phyloP scores from a whole-genome alignment of 2,888 invertebrate genomes.

The Cylindroiulus punctatus region DNA sequence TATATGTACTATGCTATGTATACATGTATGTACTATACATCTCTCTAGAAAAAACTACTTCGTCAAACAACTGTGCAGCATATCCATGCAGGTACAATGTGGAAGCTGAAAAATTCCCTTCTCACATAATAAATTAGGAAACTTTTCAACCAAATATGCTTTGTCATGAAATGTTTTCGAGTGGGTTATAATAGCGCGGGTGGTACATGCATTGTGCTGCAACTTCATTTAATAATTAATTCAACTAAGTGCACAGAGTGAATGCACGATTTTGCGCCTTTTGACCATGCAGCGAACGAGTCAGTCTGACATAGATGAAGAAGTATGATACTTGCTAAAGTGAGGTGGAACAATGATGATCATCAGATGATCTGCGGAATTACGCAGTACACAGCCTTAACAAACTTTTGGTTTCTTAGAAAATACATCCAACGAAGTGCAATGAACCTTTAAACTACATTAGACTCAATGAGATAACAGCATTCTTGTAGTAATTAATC shows the following conservation, averaged over 20 bases:
- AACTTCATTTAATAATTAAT: conserved; percentile 45
- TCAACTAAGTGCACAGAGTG: conserved; percentile 43
- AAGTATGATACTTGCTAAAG: conserved; percentile 15
- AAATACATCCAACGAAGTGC: background rate
- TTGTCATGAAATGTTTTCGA: conserved; percentile 30
- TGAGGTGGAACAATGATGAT: conserved; percentile 13
- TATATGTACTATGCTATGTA: too few species aligned
- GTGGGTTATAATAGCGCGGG: background rate
- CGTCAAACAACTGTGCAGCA: background rate
- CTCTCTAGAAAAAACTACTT: background rate
- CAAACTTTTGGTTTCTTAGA: background rate
- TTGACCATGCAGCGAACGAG: background rate
- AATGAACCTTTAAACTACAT: background rate
- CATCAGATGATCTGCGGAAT: conserved; percentile 15
- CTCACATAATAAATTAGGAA: conserved; percentile 15
- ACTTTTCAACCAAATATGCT: conserved; percentile 35
- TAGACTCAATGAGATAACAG: background rate
- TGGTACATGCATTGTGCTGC: background rate
- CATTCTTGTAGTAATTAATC: background rate
- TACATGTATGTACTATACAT: too few species aligned
- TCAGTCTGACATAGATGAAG: conserved; percentile 20
- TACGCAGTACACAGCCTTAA: background rate
- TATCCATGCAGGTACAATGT: conserved; percentile 5
- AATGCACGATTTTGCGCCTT: conserved; percentile 20
- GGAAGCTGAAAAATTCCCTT: background rate